Conservation (phyloP, 1,140 invertebrate species). For the Drosophila mojavensis region DNA sequence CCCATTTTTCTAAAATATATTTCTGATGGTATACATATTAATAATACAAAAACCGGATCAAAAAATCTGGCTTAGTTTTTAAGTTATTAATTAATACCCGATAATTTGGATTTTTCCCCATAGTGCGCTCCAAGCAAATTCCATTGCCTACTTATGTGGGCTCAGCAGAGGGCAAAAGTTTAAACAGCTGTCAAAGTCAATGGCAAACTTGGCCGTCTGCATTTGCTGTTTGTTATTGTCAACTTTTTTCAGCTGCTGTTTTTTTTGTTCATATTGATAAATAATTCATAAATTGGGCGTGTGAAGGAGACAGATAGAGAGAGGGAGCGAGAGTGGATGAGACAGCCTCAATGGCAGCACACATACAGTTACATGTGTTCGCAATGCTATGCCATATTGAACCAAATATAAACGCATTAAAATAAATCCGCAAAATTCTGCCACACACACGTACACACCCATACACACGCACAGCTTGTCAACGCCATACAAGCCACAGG, state of each 20-base stretch:
- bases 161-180: conserved; percentile 35
- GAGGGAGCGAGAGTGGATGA: background rate
- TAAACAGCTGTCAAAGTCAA: conserved; percentile 62
- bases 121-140: background rate
- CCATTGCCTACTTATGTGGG: conserved; percentile 3
- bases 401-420: conserved; percentile 68
- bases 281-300: conserved; percentile 70
- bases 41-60: no score
- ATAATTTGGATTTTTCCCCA: no score
- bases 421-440: conserved; percentile 66
- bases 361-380: conserved; percentile 25
- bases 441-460: conserved; percentile 11
- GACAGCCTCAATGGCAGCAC: background rate
- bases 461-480: conserved; percentile 21
- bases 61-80: no score
- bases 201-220: conserved; percentile 41
- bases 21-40: no score
- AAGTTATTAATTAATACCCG: no score
- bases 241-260: background rate
- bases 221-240: conserved; percentile 12
- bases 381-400: conserved; percentile 55
- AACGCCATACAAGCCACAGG: conserved; percentile 30
- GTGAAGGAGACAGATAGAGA: background rate
- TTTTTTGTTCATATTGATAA: conserved; percentile 55
- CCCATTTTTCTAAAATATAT: no score